A percentile compares a stretch with the other conserved stretches of the same genome.
These are phyloP conservation scores for Cephalopachus bancanus DNA, from an alignment of 2,797 vertebrate species.

Conservation along the genomic window DNA sequence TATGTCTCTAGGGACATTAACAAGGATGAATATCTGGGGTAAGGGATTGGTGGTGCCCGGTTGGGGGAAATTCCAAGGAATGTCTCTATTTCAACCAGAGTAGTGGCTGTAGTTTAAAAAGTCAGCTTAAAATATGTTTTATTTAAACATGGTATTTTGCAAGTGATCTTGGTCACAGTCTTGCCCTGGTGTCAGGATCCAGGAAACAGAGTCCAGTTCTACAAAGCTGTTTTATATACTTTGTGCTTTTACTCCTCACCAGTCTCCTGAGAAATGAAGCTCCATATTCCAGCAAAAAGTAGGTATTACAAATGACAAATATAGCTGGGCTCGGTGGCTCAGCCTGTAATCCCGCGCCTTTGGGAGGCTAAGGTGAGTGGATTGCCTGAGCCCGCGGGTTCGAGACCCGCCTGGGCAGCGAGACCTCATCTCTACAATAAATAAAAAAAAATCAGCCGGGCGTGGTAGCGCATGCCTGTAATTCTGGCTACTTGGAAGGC, in stretches of 20 bases:
- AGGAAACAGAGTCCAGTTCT: not conserved
- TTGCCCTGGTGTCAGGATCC: not conserved
- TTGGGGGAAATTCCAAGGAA: not conserved
- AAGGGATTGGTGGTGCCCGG: not conserved
- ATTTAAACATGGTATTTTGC: not conserved
- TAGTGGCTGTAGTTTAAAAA: not conserved
- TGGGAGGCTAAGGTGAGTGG: not conserved
- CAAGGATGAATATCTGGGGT: not conserved
- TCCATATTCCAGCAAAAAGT: not conserved
- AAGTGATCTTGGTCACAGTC: not conserved
- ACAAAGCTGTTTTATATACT: not conserved
- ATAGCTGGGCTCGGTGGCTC: not conserved
- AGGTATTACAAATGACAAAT: not conserved
- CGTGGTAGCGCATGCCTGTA: not conserved
- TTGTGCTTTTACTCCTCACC: not conserved
- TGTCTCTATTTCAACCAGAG: not conserved
- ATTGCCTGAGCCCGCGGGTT: not conserved
- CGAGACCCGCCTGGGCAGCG: not conserved
- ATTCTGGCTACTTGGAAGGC: not conserved
- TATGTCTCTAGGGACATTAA: not conserved
- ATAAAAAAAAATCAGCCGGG: not conserved
- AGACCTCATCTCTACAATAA: not conserved
- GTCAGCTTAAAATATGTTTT: not conserved
- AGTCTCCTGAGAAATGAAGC: not conserved
- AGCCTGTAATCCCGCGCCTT: not conserved